Percentiles rank a stretch among this genome's conserved stretches.
Conservation (phyloP, 2,797 vertebrate genomes). For the Picus viridis region DNA sequence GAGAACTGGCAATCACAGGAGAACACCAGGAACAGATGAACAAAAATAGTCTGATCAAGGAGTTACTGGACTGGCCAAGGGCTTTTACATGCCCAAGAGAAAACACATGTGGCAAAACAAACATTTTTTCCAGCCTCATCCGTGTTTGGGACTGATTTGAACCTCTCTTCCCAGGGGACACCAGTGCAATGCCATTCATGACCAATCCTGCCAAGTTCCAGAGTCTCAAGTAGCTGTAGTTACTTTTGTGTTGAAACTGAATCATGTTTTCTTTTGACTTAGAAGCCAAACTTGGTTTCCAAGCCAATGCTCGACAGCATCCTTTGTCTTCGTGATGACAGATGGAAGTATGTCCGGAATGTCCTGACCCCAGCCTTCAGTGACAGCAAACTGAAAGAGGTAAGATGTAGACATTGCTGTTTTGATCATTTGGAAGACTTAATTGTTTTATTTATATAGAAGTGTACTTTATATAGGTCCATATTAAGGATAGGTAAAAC, state of each 20-base stretch:
- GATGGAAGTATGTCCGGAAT: conserved; percentile 85
- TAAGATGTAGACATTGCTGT: conserved; percentile 52
- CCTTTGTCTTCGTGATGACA: conserved; percentile 86
- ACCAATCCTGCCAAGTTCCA: not conserved
- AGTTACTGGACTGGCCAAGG: not conserved
- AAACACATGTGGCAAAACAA: not conserved
- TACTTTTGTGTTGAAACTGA: not conserved
- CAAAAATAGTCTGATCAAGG: not conserved
- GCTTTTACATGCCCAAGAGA: not conserved
- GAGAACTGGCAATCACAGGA: not conserved
- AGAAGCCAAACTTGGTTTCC: conserved; percentile 79
- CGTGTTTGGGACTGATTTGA: not conserved
- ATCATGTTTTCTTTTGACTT: conserved; percentile 38
- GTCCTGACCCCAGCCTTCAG: conserved; percentile 84
- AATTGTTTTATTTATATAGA: not conserved
- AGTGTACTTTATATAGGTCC: not conserved
- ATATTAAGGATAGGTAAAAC: not conserved
- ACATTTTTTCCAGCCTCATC: not conserved
- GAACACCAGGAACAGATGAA: not conserved
- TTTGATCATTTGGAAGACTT: not conserved
- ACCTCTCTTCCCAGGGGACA: fast-evolving
- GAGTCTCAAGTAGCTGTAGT: not conserved
- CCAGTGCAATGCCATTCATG: not conserved
- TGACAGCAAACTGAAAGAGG: conserved; percentile 89
- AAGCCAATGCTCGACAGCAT: conserved; percentile 89